Evolutionary conservation across 2,888 invertebrate species (phyloP).

Genomic region (Troides helena): DNA sequence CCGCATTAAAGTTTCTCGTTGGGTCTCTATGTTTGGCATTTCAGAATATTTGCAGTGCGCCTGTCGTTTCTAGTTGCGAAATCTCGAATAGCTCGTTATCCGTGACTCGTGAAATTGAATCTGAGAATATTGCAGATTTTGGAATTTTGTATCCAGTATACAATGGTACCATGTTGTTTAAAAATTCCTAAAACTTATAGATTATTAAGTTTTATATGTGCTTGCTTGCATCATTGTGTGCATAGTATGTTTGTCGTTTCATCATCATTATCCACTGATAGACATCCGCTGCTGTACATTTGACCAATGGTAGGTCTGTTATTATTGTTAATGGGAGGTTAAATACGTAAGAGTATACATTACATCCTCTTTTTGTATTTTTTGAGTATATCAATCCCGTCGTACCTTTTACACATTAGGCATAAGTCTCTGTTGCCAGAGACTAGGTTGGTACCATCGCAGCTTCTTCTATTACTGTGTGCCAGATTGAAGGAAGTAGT

Average conservation of each 20-base stretch:
- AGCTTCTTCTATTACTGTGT: too few relatives aligned
- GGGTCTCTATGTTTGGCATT: constrained; percentile 22
- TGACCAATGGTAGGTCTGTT: too few relatives aligned
- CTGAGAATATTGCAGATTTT: constrained; percentile 21
- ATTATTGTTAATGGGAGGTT: too few relatives aligned
- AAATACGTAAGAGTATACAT: too few relatives aligned
- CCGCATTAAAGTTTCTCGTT: not conserved
- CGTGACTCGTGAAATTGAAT: constrained; percentile 33
- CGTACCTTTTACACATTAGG: too few relatives aligned
- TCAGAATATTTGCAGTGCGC: constrained; percentile 39
- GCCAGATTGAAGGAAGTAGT: too few relatives aligned
- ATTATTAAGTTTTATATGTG: not conserved
- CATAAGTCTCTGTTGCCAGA: too few relatives aligned
- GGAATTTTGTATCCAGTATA: not conserved
- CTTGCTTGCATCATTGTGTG: not conserved
- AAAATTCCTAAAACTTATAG: too few relatives aligned
- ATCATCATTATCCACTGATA: not conserved
- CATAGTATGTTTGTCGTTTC: not conserved
- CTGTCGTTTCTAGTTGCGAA: constrained; percentile 56
- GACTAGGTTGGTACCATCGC: too few relatives aligned
- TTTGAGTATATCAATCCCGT: too few relatives aligned
- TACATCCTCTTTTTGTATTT: too few relatives aligned
- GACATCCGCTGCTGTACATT: too few relatives aligned
- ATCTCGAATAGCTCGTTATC: constrained; percentile 44
- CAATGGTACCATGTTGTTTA: not conserved